These are phyloP conservation scores for Muricea muricata DNA, from an alignment of 92 coral and sea anemone genomes.

Conservation along the genomic window DNA sequence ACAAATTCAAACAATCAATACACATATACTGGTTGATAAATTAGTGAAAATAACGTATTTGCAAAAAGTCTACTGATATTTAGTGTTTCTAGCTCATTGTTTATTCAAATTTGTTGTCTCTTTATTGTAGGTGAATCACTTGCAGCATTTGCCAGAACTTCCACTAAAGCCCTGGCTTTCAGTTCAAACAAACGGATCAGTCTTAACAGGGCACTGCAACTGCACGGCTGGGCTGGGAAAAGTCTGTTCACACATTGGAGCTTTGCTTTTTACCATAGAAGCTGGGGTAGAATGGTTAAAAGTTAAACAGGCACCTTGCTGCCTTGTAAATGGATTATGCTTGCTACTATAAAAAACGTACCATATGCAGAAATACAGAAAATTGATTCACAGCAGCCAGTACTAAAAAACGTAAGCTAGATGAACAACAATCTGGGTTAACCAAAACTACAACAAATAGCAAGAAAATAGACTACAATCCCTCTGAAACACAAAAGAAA, in stretches of 20 bases:
- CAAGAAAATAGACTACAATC: slow-evolving; percentile 20
- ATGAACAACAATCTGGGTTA: background rate
- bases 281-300: slow-evolving; percentile 5
- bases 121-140: slow-evolving; percentile 48
- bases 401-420: slow-evolving; percentile 62
- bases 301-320: slow-evolving; percentile 59
- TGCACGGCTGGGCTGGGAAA: slow-evolving; percentile 40
- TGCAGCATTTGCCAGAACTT: slow-evolving; percentile 11
- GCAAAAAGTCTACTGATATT: background rate
- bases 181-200: too few relatives aligned
- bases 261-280: slow-evolving; percentile 33
- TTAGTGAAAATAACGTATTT: slow-evolving; percentile 55
- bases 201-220: slow-evolving; percentile 26
- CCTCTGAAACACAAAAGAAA: slow-evolving; percentile 15
- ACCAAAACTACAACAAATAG: background rate
- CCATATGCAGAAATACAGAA: slow-evolving; percentile 53
- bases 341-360: slow-evolving; percentile 51
- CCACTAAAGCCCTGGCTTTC: slow-evolving; percentile 47
- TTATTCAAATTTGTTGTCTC: background rate
- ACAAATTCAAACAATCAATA: too few relatives aligned
- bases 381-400: slow-evolving; percentile 65
- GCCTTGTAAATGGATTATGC: slow-evolving; percentile 76
- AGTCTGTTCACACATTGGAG: slow-evolving; percentile 41
- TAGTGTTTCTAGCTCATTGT: background rate
- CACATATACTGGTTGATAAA: too few relatives aligned